Percentiles rank a stretch among this genome's conserved stretches.
phyloP scores from a whole-genome alignment of 1,140 invertebrate species.

The Drosophila bocqueti region DNA sequence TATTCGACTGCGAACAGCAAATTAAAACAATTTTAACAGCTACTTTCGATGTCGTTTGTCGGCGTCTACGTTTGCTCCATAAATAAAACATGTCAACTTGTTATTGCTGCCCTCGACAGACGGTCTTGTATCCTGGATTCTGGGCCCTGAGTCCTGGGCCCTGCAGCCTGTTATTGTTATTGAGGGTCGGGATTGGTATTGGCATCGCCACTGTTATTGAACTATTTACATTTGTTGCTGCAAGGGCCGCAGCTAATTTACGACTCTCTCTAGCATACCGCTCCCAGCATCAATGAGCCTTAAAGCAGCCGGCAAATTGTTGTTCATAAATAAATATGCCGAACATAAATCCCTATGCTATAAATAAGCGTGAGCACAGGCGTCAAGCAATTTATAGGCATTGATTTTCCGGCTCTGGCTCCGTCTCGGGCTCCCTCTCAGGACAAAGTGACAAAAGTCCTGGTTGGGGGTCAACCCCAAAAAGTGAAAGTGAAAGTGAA shows the following conservation, averaged over 20 bases:
- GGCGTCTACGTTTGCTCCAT: constrained; percentile 73
- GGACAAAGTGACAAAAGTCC: constrained; percentile 61
- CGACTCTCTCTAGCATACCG: constrained; percentile 42
- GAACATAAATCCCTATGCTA: constrained; percentile 68
- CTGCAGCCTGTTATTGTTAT: constrained; percentile 60
- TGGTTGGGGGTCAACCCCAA: constrained; percentile 18
- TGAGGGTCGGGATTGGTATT: constrained; percentile 43
- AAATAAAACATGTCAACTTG: constrained; percentile 83
- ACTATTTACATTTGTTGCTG: constrained; percentile 84
- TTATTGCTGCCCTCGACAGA: constrained; percentile 70
- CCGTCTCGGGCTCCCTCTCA: neutral
- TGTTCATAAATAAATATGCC: constrained; percentile 82
- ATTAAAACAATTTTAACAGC: constrained; percentile 84
- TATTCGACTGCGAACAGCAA: constrained; percentile 60
- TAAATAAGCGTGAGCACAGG: constrained; percentile 64
- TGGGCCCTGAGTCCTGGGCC: neutral
- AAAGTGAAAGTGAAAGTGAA: constrained; percentile 68
- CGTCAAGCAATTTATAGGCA: constrained; percentile 69
- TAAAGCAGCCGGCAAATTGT: constrained; percentile 78
- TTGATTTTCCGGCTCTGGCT: constrained; percentile 55
- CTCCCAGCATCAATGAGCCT: constrained; percentile 56
- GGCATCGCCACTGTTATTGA: constrained; percentile 75
- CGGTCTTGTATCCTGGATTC: constrained; percentile 31
- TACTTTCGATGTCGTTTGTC: constrained; percentile 71
- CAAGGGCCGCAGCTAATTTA: constrained; percentile 66